Conservation (phyloP, 2,797 vertebrate species). For the Avahi laniger region DNA sequence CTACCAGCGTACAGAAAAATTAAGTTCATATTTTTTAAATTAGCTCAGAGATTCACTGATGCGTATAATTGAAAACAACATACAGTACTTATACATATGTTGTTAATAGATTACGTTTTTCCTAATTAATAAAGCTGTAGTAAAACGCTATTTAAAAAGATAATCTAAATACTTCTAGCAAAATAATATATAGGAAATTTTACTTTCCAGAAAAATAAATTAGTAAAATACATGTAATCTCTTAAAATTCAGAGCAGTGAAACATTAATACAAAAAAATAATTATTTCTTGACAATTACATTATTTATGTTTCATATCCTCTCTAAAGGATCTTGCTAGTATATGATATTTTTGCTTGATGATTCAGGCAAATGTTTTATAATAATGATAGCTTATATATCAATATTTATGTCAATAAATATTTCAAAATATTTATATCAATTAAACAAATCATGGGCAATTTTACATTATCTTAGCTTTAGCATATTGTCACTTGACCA, state of each 20-base stretch:
- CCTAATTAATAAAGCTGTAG: constrained; percentile 41
- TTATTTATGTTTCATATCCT: constrained; percentile 45
- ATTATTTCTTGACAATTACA: constrained; percentile 63
- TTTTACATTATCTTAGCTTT: constrained; percentile 19
- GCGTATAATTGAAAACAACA: constrained; percentile 57
- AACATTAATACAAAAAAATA: constrained; percentile 20
- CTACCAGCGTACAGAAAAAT: constrained; percentile 21
- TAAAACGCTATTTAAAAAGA: constrained; percentile 36
- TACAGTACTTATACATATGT: constrained; percentile 34
- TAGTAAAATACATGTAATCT: not conserved
- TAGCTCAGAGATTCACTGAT: constrained; percentile 2
- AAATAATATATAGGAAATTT: constrained; percentile 1
- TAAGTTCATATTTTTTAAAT: constrained; percentile 56
- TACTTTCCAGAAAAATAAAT: constrained; percentile 2
- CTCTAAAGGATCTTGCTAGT: constrained; percentile 50
- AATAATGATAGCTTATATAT: not conserved
- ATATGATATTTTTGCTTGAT: constrained; percentile 53
- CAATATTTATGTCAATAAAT: not conserved
- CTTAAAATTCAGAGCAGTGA: constrained; percentile 27
- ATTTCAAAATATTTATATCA: not conserved
- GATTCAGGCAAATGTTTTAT: constrained; percentile 31
- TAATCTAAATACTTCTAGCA: constrained; percentile 9
- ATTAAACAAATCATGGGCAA: not conserved
- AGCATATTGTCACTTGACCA: not conserved
- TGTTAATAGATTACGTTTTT: constrained; percentile 30